A percentile compares a stretch with the other conserved stretches of the same genome.
These are phyloP conservation scores for Ctenosaura bakeri DNA, from an alignment of 2,797 vertebrate genomes.

Conservation along the genomic window DNA sequence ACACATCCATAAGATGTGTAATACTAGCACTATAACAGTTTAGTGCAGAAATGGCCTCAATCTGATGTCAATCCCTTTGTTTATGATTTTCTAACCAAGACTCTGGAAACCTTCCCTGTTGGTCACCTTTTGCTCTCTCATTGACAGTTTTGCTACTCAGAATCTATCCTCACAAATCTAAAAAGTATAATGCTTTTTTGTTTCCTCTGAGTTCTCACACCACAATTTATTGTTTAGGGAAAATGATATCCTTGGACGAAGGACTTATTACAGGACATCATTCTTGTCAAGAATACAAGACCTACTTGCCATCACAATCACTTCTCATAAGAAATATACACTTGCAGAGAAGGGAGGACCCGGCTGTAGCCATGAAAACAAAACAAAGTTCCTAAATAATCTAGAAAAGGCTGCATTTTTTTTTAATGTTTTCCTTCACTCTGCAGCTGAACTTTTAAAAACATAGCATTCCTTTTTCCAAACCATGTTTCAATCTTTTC, in stretches of 20 bases:
- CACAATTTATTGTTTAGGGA: not conserved
- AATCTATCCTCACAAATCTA: too few relatives aligned
- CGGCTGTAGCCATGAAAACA: conserved; percentile 27
- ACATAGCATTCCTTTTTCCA: conserved; percentile 69
- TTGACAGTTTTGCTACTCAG: not conserved
- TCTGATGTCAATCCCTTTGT: not conserved
- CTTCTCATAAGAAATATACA: not conserved
- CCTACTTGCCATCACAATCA: too few relatives aligned
- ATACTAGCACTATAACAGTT: too few relatives aligned
- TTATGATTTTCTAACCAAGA: conserved; percentile 6
- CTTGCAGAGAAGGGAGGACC: not conserved
- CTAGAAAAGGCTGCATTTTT: conserved; percentile 54
- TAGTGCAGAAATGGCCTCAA: too few relatives aligned
- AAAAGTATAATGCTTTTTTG: not conserved
- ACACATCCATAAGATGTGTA: too few relatives aligned
- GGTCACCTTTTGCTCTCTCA: not conserved
- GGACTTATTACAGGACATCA: not conserved
- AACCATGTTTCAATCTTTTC: conserved; percentile 66
- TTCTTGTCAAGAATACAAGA: not conserved
- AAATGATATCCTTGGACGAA: not conserved
- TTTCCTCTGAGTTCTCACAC: not conserved
- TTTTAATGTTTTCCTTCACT: conserved; percentile 50
- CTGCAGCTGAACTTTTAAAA: conserved; percentile 70
- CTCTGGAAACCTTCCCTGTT: not conserved
- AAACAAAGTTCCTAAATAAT: conserved; percentile 37